Percentiles rank a stretch among this genome's conserved stretches.
Conservation (phyloP, 1,140 invertebrate species). For the Lineus longissimus region DNA sequence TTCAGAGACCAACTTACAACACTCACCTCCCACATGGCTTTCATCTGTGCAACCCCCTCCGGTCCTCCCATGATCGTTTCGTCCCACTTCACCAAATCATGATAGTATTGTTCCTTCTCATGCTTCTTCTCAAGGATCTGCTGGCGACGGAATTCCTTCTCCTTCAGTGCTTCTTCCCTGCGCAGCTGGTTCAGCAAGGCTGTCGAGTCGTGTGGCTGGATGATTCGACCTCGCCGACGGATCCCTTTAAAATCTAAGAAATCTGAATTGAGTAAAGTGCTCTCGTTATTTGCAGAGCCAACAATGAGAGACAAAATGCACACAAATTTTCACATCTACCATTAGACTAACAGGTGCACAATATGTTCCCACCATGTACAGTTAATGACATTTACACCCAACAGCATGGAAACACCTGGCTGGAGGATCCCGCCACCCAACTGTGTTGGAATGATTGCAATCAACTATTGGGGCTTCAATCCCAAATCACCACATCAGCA, state of each 20-base stretch:
- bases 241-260: constrained; percentile 17
- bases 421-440: too few relatives aligned
- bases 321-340: not conserved
- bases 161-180: constrained; percentile 43
- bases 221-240: constrained; percentile 21
- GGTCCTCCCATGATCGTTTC: constrained; percentile 43
- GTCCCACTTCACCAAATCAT: constrained; percentile 53
- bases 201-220: constrained; percentile 36
- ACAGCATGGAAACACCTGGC: too few relatives aligned
- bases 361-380: too few relatives aligned
- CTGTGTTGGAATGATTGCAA: too few relatives aligned
- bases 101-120: constrained; percentile 43
- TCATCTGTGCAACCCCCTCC: constrained; percentile 36
- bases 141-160: constrained; percentile 41
- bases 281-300: too few relatives aligned
- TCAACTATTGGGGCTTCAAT: too few relatives aligned
- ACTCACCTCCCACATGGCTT: constrained; percentile 55
- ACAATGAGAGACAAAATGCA: too few relatives aligned
- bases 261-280: not conserved
- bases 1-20: too few relatives aligned
- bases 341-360: too few relatives aligned
- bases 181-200: constrained; percentile 49
- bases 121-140: constrained; percentile 44
- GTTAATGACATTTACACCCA: too few relatives aligned
- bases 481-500: too few relatives aligned